Evolutionary conservation across 2,113 vertebrate genomes (phyloP).

Genomic region (Engraulis encrasicolus): DNA sequence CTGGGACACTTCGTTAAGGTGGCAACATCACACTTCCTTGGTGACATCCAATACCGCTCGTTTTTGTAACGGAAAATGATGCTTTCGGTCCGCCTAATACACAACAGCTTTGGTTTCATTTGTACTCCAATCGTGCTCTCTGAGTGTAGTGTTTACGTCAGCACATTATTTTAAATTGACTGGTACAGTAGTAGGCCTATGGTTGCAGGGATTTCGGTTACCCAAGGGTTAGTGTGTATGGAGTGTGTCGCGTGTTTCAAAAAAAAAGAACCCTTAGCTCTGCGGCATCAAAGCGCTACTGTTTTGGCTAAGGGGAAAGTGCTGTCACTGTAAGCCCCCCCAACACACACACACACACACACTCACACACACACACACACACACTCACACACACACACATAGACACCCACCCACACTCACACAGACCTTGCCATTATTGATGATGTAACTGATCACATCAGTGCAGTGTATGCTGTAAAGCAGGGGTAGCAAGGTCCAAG

Average conservation of each 20-base stretch:
- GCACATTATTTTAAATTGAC: constrained; percentile 63
- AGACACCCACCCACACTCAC: neutral
- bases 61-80: constrained; percentile 58
- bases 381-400: neutral
- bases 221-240: constrained; percentile 72
- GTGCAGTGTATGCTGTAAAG: constrained; percentile 76
- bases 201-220: constrained; percentile 63
- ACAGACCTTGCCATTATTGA: constrained; percentile 69
- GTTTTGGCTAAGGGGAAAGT: constrained; percentile 70
- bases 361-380: neutral
- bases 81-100: constrained; percentile 62
- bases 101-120: constrained; percentile 75
- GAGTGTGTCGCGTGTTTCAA: constrained; percentile 74
- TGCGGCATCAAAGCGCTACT: constrained; percentile 70
- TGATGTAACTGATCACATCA: constrained; percentile 81
- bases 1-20: constrained; percentile 29
- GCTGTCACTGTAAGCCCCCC: constrained; percentile 26
- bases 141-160: constrained; percentile 57
- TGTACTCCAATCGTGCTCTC: constrained; percentile 68
- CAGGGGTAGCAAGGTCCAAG: constrained; percentile 62
- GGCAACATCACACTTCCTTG: constrained; percentile 56
- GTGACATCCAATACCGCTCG: constrained; percentile 54
- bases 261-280: constrained; percentile 72
- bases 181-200: constrained; percentile 64
- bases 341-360: neutral